Evolutionary conservation across 2,797 vertebrate species (phyloP).

Genomic region (Prionace glauca): DNA sequence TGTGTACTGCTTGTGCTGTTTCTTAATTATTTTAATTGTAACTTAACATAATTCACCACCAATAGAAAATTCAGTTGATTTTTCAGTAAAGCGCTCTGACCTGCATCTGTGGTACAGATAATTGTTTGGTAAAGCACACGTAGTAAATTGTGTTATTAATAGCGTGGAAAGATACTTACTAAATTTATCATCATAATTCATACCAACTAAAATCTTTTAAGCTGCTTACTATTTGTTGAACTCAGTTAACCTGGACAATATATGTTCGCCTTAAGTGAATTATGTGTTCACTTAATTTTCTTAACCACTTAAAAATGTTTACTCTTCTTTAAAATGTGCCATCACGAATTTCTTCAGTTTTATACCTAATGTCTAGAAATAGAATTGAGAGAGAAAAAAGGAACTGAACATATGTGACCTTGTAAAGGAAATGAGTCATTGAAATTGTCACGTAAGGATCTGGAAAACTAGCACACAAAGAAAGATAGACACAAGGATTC

Average conservation of each 20-base stretch:
- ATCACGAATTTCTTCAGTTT: neutral
- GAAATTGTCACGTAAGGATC: slow-evolving; percentile 11
- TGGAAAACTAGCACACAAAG: slow-evolving; percentile 8
- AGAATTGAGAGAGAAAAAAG: neutral
- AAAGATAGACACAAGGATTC: neutral
- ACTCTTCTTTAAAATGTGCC: neutral
- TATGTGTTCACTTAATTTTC: neutral
- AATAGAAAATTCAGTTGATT: neutral
- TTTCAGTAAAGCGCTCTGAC: neutral
- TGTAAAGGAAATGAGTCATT: slow-evolving; percentile 31
- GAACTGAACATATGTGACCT: slow-evolving; percentile 19
- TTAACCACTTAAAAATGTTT: neutral
- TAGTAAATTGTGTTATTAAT: too few species aligned
- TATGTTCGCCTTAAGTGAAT: neutral
- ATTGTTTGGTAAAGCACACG: neutral
- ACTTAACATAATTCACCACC: neutral
- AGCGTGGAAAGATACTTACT: neutral
- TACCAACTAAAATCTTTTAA: neutral
- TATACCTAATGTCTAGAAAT: neutral
- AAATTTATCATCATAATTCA: neutral
- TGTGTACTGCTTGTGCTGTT: neutral
- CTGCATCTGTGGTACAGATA: neutral
- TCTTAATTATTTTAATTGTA: neutral
- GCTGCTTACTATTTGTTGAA: neutral
- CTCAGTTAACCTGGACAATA: neutral